phyloP scores from a whole-genome alignment of 2,888 invertebrate species.

The Linyphia triangularis region DNA sequence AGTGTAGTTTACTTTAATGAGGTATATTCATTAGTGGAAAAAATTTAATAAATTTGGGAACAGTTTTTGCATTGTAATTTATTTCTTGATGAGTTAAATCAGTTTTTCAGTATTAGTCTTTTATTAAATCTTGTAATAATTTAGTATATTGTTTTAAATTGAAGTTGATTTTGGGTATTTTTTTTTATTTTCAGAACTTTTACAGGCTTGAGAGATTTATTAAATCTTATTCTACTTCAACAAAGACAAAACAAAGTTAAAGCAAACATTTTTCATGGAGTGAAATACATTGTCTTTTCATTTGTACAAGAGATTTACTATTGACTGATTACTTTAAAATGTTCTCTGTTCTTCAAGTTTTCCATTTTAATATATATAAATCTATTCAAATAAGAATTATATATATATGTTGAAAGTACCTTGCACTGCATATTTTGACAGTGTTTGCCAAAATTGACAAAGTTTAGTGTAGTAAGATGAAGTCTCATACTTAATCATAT shows the following conservation, averaged over 20 bases:
- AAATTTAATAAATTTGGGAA: neutral
- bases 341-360: neutral
- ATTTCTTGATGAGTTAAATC: neutral
- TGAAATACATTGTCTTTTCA: neutral
- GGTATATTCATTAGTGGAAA: too few relatives aligned
- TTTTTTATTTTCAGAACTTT: slow-evolving; percentile 65
- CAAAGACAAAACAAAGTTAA: slow-evolving; percentile 20
- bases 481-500: too few relatives aligned
- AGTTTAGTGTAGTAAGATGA: too few relatives aligned
- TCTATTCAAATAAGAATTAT: too few relatives aligned
- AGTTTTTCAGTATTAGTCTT: neutral
- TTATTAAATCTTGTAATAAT: neutral
- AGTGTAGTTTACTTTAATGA: too few relatives aligned
- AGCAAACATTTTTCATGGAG: neutral
- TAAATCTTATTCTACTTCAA: slow-evolving; percentile 50
- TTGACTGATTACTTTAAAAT: neutral
- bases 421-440: too few relatives aligned
- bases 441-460: too few relatives aligned
- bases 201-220: slow-evolving; percentile 66
- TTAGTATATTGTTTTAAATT: neutral
- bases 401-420: too few relatives aligned
- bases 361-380: too few relatives aligned
- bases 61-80: neutral
- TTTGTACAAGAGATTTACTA: too few relatives aligned
- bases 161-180: neutral